Conservation (phyloP, 2,113 vertebrate genomes). For the Carassius carassius region DNA sequence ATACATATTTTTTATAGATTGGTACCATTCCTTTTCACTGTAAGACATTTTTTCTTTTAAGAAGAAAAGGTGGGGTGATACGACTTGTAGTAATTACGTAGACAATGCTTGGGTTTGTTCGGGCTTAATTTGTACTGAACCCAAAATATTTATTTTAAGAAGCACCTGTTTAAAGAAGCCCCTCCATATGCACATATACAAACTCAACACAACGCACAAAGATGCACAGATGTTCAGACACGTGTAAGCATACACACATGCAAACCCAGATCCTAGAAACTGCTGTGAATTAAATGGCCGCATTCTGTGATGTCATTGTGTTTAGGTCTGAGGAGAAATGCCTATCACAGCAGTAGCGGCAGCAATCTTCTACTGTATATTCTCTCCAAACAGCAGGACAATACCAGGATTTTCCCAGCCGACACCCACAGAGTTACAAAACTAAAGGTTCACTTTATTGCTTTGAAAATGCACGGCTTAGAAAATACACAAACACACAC, state of each 20-base stretch:
- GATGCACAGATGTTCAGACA: slow-evolving; percentile 29
- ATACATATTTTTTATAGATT: not conserved
- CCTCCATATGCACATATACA: not conserved
- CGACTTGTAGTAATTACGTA: not conserved
- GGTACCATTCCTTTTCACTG: not conserved
- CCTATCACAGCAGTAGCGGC: slow-evolving; percentile 28
- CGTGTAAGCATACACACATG: not conserved
- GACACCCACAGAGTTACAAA: slow-evolving; percentile 18
- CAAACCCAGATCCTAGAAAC: slow-evolving; percentile 5
- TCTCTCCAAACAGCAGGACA: slow-evolving; percentile 35
- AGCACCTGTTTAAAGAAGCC: not conserved
- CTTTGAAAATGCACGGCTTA: slow-evolving; percentile 34
- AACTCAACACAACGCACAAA: slow-evolving; percentile 1
- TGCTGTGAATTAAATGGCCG: slow-evolving; percentile 11
- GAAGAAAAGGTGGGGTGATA: not conserved
- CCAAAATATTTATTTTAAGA: not conserved
- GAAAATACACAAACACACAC: slow-evolving; percentile 29
- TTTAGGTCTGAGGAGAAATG: slow-evolving; percentile 44
- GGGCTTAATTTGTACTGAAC: not conserved
- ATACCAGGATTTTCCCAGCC: slow-evolving; percentile 36
- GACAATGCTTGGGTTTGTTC: not conserved
- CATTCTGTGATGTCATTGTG: slow-evolving; percentile 19
- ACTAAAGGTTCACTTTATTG: slow-evolving; percentile 21
- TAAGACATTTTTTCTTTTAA: not conserved
- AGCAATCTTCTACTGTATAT: not conserved